Conservation (phyloP, 2,888 invertebrate species). For the Andrena marginata region DNA sequence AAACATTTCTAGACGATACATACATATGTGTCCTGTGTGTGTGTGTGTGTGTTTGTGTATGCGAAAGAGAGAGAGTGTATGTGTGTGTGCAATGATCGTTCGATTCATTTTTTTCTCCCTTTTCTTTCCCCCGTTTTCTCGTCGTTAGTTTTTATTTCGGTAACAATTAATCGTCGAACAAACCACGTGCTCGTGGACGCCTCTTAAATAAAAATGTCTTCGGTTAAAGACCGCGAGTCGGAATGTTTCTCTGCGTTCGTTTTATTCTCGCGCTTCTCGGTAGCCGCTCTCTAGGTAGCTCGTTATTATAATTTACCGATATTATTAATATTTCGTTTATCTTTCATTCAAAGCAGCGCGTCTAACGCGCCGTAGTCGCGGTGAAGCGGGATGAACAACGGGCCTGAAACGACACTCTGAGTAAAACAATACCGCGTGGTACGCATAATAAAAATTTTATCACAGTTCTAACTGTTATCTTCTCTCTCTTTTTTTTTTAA, state of each 20-base stretch:
- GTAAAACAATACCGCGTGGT: conserved; percentile 48
- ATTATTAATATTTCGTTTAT: conserved; percentile 15
- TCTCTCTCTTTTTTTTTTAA: background rate
- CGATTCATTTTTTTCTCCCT: conserved; percentile 10
- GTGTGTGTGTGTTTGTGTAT: background rate
- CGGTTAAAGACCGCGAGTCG: conserved; percentile 25
- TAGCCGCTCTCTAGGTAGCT: conserved; percentile 26
- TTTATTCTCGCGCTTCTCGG: conserved; percentile 32
- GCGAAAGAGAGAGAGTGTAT: background rate
- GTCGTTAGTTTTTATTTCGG: conserved; percentile 27
- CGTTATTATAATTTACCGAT: background rate
- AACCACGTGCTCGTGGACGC: conserved; percentile 46
- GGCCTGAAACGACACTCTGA: conserved; percentile 52
- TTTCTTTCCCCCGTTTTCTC: background rate
- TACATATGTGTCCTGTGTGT: conserved; percentile 19
- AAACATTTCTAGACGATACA: conserved; percentile 51
- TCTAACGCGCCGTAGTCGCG: conserved; percentile 43
- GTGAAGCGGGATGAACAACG: conserved; percentile 55
- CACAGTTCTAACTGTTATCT: conserved; percentile 74
- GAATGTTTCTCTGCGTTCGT: conserved; percentile 59
- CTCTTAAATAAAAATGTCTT: conserved; percentile 48
- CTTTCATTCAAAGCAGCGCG: conserved; percentile 53
- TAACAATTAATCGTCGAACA: conserved; percentile 50
- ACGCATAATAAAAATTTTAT: conserved; percentile 72
- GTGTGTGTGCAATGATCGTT: conserved; percentile 43